Base-by-base conservation (phyloP, 2,888 invertebrate genomes). In the Alentia gelatinosa region DNA sequence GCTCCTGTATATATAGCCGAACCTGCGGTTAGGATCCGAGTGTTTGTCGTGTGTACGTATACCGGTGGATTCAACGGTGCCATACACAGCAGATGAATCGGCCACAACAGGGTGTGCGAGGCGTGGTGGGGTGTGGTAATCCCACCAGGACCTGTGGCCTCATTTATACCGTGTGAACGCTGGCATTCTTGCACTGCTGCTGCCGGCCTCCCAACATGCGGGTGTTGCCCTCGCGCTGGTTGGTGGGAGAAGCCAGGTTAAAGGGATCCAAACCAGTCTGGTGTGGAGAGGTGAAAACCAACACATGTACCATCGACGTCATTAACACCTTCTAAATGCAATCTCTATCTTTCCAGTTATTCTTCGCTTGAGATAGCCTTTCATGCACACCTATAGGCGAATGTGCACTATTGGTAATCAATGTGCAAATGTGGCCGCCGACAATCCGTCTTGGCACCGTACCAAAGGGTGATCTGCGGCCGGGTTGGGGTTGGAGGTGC, bases 401-500 rank as follows among this genome's bases (percentile, higher is more conserved):
- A 37, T 89, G 63, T 63, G 89, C 56, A 39, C 56, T 89, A 89
- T 89, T 56, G 89, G 63, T 56, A 89, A 89, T 89, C 89, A 63
- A 89, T 89, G 89, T 50, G 50, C 37, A 50, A 89, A 63, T 89
- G 63, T 89, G 56, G 89, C 63, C 35, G n/a, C 56, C 35, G 63
- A 50, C 89, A 89, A 35, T 63, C 63, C 56, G 15, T 50, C 37
- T 37, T 89, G 89, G 89, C 89, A 56, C 19, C n/a, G n/a, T 19
- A 7, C 89, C 89, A 89, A 63, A 35, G 89, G 26, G 19, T 89
- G 89, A 89, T 50, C 89, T 37, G 86, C 68, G 68, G 68, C 26
- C 12, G 68, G 68, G 68, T 1, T 68, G 26, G 7, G 9, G 74
- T 74, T 74, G 74, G 7, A 74, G 74, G 26, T 7, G 19, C 47